A percentile compares a stretch with the other conserved stretches of the same genome.
phyloP scores from a whole-genome alignment of 2,888 invertebrate species.

The Agriopis aurantiaria region DNA sequence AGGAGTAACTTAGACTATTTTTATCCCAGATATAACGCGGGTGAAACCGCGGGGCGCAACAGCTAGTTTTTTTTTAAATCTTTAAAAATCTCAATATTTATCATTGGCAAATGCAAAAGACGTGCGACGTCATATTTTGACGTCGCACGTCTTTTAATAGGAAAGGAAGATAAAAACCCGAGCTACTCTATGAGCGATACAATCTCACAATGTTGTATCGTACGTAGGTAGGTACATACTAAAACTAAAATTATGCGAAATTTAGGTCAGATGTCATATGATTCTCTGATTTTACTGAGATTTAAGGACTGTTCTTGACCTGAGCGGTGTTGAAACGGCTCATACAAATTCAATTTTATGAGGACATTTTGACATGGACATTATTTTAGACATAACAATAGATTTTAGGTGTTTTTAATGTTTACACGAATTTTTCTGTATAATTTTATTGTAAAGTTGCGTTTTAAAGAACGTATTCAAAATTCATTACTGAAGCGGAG shows the following conservation, averaged over 20 bases:
- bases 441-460: not conserved
- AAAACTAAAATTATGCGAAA: constrained; percentile 10
- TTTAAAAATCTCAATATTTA: no score
- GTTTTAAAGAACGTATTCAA: not conserved
- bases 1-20: no score
- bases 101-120: no score
- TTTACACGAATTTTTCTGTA: not conserved
- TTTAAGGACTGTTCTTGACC: constrained; percentile 34
- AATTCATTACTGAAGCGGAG: not conserved
- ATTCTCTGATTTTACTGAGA: constrained; percentile 27
- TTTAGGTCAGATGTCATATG: constrained; percentile 29
- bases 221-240: constrained; percentile 2
- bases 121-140: no score
- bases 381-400: constrained; percentile 31
- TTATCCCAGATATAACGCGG: no score
- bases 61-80: no score
- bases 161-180: no score
- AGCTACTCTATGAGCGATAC: not conserved
- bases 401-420: constrained; percentile 17
- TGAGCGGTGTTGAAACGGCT: constrained; percentile 25
- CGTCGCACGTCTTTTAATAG: no score
- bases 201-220: constrained; percentile 7
- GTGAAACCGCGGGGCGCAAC: no score
- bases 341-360: constrained; percentile 31
- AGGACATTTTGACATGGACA: constrained; percentile 27